Evolutionary conservation across 2,888 invertebrate species (phyloP).

Genomic region (Drosophila longiperda): DNA sequence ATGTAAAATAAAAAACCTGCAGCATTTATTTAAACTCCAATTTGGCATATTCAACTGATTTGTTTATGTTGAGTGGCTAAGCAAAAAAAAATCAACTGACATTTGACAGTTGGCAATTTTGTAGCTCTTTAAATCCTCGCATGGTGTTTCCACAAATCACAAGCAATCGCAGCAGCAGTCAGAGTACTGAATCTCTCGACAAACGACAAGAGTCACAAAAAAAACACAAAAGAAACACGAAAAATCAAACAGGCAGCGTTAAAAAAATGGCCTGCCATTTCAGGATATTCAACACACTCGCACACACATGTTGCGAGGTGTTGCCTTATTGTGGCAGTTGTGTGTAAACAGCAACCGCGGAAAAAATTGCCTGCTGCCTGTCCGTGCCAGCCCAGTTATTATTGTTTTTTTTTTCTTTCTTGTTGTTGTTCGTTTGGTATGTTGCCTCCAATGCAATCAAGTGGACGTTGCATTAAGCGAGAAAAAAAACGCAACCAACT

Average conservation of each 20-base stretch:
- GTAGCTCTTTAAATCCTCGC: slow-evolving; percentile 4
- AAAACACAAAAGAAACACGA: slow-evolving; percentile 4
- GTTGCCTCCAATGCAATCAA: slow-evolving; percentile 72
- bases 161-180: slow-evolving; percentile 60
- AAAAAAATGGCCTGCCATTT: slow-evolving; percentile 54
- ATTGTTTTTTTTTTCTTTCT: slow-evolving; percentile 8
- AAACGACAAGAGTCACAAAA: slow-evolving; percentile 37
- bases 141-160: slow-evolving; percentile 64
- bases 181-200: slow-evolving; percentile 38
- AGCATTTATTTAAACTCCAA: background rate
- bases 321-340: slow-evolving; percentile 61
- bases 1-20: background rate
- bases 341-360: slow-evolving; percentile 61
- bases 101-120: slow-evolving; percentile 40
- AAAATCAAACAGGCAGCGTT: slow-evolving; percentile 1
- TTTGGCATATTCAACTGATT: slow-evolving; percentile 1
- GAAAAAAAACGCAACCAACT: slow-evolving; percentile 30
- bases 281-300: slow-evolving; percentile 49
- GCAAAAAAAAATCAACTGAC: background rate
- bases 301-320: slow-evolving; percentile 37
- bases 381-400: slow-evolving; percentile 28
- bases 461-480: slow-evolving; percentile 69
- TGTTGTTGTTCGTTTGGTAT: slow-evolving; percentile 1
- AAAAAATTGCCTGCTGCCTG: slow-evolving; percentile 63
- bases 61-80: background rate